Percentiles rank a stretch among this genome's conserved stretches.
Evolutionary conservation across 2,888 invertebrate species (phyloP).

Genomic region (Oxytorus armatus): DNA sequence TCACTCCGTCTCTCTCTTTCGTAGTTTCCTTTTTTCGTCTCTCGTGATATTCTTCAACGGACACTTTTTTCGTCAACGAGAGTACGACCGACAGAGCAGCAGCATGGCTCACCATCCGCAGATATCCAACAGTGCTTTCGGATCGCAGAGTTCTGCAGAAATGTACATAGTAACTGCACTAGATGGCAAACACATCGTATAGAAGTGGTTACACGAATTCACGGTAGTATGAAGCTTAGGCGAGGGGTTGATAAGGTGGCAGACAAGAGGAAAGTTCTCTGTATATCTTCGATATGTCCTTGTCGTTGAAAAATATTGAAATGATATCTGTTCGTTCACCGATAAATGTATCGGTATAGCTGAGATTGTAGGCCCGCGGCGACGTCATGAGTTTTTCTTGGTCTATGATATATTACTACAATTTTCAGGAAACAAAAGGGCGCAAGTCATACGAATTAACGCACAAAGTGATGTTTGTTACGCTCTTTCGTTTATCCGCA

Average conservation of each 20-base stretch:
- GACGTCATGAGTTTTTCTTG: constrained; percentile 47
- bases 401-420: neutral
- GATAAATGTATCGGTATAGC: constrained; percentile 16
- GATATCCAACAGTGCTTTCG: constrained; percentile 47
- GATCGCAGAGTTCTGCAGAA: constrained; percentile 13
- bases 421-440: constrained; percentile 6
- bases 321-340: constrained; percentile 48
- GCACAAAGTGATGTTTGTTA: constrained; percentile 5
- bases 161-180: neutral
- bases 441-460: constrained; percentile 2
- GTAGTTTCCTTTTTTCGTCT: neutral
- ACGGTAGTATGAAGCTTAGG: constrained; percentile 10
- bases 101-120: constrained; percentile 24
- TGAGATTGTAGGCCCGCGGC: constrained; percentile 8
- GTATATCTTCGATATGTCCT: constrained; percentile 19
- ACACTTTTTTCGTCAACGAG: constrained; percentile 41
- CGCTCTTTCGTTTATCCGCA: neutral
- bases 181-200: constrained; percentile 4
- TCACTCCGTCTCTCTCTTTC: neutral
- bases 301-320: constrained; percentile 57
- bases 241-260: constrained; percentile 24
- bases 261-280: constrained; percentile 21
- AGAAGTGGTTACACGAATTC: constrained; percentile 5
- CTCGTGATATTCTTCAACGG: constrained; percentile 11
- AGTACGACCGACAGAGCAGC: constrained; percentile 5